A percentile compares a stretch with the other conserved stretches of the same genome.
Conservation (phyloP, 2,888 invertebrate genomes). For the Drosophila pegasa region DNA sequence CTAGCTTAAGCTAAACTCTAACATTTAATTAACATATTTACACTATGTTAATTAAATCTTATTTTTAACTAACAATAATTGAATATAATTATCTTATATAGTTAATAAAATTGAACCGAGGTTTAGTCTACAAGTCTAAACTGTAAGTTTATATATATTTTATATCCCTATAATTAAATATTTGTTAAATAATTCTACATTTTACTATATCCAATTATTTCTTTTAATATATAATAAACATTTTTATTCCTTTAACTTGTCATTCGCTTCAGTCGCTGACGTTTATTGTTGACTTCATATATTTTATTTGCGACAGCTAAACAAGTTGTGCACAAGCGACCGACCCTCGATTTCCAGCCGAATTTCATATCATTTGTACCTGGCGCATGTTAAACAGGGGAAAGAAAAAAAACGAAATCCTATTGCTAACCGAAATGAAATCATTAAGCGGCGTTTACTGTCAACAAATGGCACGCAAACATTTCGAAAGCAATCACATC, state of each 20-base stretch:
- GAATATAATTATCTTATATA: background rate
- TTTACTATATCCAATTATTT: background rate
- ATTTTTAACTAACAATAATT: too few relatives aligned
- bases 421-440: slow-evolving; percentile 70
- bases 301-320: slow-evolving; percentile 11
- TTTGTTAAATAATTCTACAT: background rate
- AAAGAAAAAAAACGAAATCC: slow-evolving; percentile 34
- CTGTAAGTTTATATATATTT: background rate
- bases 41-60: background rate
- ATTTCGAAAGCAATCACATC: slow-evolving; percentile 72
- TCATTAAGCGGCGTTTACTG: slow-evolving; percentile 77
- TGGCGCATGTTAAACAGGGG: slow-evolving; percentile 8
- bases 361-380: slow-evolving; percentile 10
- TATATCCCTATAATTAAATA: background rate
- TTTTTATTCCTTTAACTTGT: background rate
- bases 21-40: background rate
- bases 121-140: background rate
- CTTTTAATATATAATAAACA: background rate
- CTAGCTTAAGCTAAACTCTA: background rate
- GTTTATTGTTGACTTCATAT: slow-evolving; percentile 10
- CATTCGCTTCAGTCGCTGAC: background rate
- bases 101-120: background rate
- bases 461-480: slow-evolving; percentile 79
- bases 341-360: slow-evolving; percentile 6
- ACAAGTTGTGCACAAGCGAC: background rate